phyloP scores from a whole-genome alignment of 2,113 vertebrate species.

The Elachura formosa region DNA sequence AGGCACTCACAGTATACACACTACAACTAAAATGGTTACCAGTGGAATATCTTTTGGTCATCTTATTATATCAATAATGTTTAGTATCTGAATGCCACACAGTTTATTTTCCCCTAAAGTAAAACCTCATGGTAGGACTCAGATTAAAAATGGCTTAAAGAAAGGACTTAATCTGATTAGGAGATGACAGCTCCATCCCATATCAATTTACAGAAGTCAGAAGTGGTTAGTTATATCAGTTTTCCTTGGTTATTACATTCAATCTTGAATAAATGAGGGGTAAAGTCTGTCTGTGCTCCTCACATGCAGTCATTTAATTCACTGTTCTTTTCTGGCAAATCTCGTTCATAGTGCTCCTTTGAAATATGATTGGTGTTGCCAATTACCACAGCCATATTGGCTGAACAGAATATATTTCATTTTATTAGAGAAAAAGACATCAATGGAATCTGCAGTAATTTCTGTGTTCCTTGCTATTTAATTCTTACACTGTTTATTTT shows the following conservation, averaged over 20 bases:
- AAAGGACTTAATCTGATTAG: slow-evolving; percentile 54
- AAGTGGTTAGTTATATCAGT: slow-evolving; percentile 33
- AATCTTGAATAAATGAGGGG: slow-evolving; percentile 43
- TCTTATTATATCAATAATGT: not conserved
- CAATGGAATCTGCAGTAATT: not conserved
- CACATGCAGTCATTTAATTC: slow-evolving; percentile 41
- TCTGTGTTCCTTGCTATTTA: not conserved
- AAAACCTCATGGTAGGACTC: not conserved
- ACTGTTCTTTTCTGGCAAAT: slow-evolving; percentile 3
- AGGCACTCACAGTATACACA: not conserved
- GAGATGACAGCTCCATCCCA: slow-evolving; percentile 42
- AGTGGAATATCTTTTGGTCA: not conserved
- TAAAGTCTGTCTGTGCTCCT: slow-evolving; percentile 19
- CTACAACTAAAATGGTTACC: not conserved
- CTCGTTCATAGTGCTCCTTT: not conserved
- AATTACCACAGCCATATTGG: not conserved
- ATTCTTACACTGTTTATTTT: not conserved
- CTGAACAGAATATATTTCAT: not conserved
- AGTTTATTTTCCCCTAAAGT: slow-evolving; percentile 11
- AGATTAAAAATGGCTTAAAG: slow-evolving; percentile 45
- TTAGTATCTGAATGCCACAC: not conserved
- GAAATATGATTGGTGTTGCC: slow-evolving; percentile 18
- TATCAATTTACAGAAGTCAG: slow-evolving; percentile 49
- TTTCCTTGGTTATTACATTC: slow-evolving; percentile 48
- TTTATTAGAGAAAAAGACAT: not conserved